phyloP scores from a whole-genome alignment of 2,888 invertebrate species.

The Thalpophila matura region DNA sequence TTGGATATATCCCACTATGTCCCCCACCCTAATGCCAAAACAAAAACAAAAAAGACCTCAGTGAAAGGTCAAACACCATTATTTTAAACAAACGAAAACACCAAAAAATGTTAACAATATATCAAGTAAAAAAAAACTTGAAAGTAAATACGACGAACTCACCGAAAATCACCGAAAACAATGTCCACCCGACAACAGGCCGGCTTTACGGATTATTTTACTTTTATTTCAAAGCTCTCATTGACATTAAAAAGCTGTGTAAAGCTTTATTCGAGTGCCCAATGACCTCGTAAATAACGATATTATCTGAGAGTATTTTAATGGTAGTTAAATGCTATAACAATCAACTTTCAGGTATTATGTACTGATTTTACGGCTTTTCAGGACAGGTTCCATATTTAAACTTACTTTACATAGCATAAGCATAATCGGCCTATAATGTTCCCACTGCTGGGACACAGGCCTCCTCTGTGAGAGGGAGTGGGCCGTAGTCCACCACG shows the following conservation, averaged over 20 bases:
- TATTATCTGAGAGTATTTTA: slow-evolving; percentile 22
- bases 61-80: no score
- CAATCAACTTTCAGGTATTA: not conserved
- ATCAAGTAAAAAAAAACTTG: not conserved
- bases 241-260: slow-evolving; percentile 8
- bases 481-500: no score
- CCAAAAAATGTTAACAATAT: not conserved
- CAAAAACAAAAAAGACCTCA: no score
- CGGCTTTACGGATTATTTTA: slow-evolving; percentile 6
- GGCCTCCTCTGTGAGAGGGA: no score
- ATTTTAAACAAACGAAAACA: no score
- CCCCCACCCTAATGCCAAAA: no score
- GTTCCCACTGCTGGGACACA: no score
- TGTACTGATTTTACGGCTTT: not conserved
- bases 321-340: slow-evolving; percentile 4
- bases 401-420: not conserved
- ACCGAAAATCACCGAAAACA: slow-evolving; percentile 16
- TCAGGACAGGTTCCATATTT: not conserved
- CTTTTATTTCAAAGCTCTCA: slow-evolving; percentile 17
- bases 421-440: no score
- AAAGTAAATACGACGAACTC: not conserved
- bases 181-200: not conserved
- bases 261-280: not conserved
- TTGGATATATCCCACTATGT: no score
- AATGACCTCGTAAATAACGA: slow-evolving; percentile 9